Evolutionary conservation across 2,888 invertebrate species (phyloP).

Genomic region (Esperia sulphurella): DNA sequence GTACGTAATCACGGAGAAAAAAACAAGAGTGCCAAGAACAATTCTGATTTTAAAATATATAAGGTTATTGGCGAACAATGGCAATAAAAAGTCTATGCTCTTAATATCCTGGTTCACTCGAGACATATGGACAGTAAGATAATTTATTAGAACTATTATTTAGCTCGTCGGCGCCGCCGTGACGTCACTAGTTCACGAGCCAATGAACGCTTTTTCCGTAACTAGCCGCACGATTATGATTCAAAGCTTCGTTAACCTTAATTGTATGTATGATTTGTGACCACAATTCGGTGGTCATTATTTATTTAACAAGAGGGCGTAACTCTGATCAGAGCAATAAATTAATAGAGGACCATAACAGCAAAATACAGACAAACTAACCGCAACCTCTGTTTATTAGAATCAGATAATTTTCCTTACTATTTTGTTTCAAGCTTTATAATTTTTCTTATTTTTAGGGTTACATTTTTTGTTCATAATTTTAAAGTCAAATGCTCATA

Average conservation of each 20-base stretch:
- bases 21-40: too few relatives aligned
- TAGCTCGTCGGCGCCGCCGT: constrained; percentile 27
- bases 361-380: background rate
- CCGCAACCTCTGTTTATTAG: too few relatives aligned
- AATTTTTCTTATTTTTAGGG: too few relatives aligned
- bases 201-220: constrained; percentile 32
- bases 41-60: too few relatives aligned
- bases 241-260: constrained; percentile 40
- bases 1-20: too few relatives aligned
- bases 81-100: too few relatives aligned
- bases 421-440: too few relatives aligned
- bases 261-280: constrained; percentile 39
- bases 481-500: too few relatives aligned
- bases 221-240: constrained; percentile 31
- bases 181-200: constrained; percentile 30
- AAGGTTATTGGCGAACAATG: too few relatives aligned
- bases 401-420: too few relatives aligned
- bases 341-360: constrained; percentile 1
- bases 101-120: constrained; percentile 6
- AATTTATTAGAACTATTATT: constrained; percentile 53
- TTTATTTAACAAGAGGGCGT: constrained; percentile 6
- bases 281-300: constrained; percentile 15
- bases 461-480: too few relatives aligned
- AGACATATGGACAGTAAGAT: constrained; percentile 46
- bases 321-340: background rate